phyloP scores from a whole-genome alignment of 2,888 invertebrate species.

The Melieria picta region DNA sequence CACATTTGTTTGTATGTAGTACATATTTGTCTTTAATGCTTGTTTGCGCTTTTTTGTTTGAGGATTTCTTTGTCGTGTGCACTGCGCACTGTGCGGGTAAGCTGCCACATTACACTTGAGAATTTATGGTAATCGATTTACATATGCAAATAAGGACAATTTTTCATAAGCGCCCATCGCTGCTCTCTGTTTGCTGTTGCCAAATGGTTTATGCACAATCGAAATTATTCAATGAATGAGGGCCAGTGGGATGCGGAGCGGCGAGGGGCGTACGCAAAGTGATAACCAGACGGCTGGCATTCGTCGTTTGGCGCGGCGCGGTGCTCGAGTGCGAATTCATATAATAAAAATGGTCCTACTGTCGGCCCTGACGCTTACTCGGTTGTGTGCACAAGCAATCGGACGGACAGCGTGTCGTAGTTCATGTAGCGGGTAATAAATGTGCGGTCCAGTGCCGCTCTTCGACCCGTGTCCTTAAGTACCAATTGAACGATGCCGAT shows the following conservation, averaged over 20 bases:
- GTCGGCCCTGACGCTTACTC: not conserved
- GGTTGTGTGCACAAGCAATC: not conserved
- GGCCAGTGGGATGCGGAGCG: not conserved
- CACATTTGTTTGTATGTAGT: not conserved
- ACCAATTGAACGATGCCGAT: no score
- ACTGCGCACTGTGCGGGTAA: constrained; percentile 11
- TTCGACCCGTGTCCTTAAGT: not conserved
- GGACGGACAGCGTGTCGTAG: not conserved
- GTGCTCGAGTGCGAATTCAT: no score
- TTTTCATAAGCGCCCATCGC: constrained; percentile 60
- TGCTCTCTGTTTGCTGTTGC: constrained; percentile 35
- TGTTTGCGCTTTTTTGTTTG: constrained; percentile 2
- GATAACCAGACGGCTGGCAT: not conserved
- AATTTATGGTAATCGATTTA: constrained; percentile 65
- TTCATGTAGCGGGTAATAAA: constrained; percentile 23
- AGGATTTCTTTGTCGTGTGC: not conserved
- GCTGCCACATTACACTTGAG: constrained; percentile 39
- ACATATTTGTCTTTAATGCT: constrained; percentile 2
- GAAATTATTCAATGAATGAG: constrained; percentile 63
- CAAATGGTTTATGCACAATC: constrained; percentile 55
- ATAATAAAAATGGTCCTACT: no score
- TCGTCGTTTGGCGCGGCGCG: not conserved
- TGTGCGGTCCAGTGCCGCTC: constrained; percentile 14
- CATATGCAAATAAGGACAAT: constrained; percentile 65
- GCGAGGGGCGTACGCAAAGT: not conserved